Evolutionary conservation across 2,797 vertebrate genomes (phyloP), one percentile per base, ranked within the genome.

Genomic region (Columba guinea): DNA sequence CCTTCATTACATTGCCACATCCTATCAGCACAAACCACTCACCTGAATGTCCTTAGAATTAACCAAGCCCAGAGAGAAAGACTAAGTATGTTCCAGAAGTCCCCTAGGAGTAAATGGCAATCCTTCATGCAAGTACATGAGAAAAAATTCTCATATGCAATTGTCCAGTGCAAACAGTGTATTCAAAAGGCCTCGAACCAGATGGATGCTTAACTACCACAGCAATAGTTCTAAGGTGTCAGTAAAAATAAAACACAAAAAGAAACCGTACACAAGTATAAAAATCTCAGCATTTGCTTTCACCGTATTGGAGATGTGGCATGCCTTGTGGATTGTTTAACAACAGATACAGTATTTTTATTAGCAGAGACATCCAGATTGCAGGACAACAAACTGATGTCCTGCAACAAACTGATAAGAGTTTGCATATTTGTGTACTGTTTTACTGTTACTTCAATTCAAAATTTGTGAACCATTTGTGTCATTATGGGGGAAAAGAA

Each of bases 241-340:
- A 62, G 11, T 44, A 51, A 79, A 67, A 89, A 24, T 34, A 86
- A 90, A 64, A 28, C 18, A 21, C 41, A 44, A 73, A 58, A 65
- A 79, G 4, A 10, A 63, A 18, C 2, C 1, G 0, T 23, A 65
- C 5, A 8, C 41, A 37, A 84, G 58, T 41, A 34, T 11, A 55
- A 62, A 79, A 53, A 13, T 27, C 15, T 71, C 23, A 30, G 9
- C 9, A 23, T 17, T 34, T 75, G 6, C n/a, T 84, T 58, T 80
- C 12, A 35, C 11, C 23, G 23, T 15, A 4, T 3, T 35, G 37
- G 58, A 87, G 46, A 58, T 0, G 0, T 10, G 7, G 5, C 24
- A 23, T 34, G 11, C 20, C 24, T 81, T 49, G 8, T 35, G 34
- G 4, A 13, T 32, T 71, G 27, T 34, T 78, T 51, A 51, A 79